Conservation (phyloP, 1,140 invertebrate genomes). For the Brachionus asplanchnoidis region DNA sequence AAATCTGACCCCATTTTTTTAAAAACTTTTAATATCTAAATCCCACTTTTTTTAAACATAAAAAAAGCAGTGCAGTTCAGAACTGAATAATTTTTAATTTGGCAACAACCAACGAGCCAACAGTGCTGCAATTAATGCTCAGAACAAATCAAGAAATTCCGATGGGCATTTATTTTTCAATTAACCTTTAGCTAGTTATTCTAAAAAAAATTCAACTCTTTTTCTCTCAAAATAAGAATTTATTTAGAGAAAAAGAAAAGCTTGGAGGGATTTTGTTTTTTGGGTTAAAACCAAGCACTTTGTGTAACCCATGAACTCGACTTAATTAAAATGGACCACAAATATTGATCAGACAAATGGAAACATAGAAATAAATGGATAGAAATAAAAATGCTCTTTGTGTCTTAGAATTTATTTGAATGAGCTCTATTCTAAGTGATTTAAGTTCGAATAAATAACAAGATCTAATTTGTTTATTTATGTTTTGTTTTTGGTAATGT, state of each 20-base stretch:
- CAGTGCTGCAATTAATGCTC: too few species aligned
- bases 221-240: not conserved
- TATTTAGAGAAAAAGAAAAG: not conserved
- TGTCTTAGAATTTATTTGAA: not conserved
- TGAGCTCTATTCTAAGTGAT: not conserved
- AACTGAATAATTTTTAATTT: too few species aligned
- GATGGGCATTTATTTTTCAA: not conserved
- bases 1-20: too few species aligned
- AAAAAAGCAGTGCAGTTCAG: not conserved
- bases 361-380: not conserved
- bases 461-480: constrained; percentile 35
- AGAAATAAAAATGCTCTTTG: not conserved
- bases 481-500: not conserved
- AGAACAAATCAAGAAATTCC: not conserved
- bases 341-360: too few species aligned
- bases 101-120: too few species aligned
- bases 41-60: too few species aligned
- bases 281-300: not conserved
- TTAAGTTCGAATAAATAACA: not conserved
- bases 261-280: not conserved
- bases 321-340: not conserved
- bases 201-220: not conserved
- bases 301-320: not conserved
- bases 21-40: too few species aligned
- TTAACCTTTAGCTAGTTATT: not conserved